Evolutionary conservation across 2,113 vertebrate species (phyloP).

Genomic region (Forbesichthys papilliferus): DNA sequence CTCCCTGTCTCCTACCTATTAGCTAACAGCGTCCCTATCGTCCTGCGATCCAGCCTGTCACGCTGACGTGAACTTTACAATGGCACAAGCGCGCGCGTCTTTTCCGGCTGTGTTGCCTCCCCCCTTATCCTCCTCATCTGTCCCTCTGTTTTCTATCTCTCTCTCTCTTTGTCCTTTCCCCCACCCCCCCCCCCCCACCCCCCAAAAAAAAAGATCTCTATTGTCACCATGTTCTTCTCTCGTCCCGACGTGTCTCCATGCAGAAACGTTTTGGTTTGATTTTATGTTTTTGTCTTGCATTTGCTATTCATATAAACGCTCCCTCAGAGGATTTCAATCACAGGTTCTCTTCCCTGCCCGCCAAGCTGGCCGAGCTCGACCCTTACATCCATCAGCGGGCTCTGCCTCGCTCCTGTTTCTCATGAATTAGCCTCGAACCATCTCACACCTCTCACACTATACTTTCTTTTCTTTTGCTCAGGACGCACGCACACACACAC

Average conservation of each 20-base stretch:
- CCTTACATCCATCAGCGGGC: constrained; percentile 56
- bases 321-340: constrained; percentile 63
- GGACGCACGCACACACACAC: constrained; percentile 3
- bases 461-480: constrained; percentile 62
- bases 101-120: constrained; percentile 42
- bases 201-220: background rate
- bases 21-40: constrained; percentile 65
- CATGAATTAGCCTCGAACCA: constrained; percentile 72
- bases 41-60: constrained; percentile 56
- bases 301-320: constrained; percentile 54
- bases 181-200: background rate
- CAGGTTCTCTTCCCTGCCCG: constrained; percentile 39
- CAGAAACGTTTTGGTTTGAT: constrained; percentile 32
- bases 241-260: constrained; percentile 39
- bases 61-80: constrained; percentile 58
- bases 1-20: constrained; percentile 40
- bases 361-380: constrained; percentile 11
- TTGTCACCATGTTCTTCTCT: constrained; percentile 1
- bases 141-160: constrained; percentile 44
- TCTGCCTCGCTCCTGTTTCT: constrained; percentile 64
- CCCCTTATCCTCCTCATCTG: constrained; percentile 59
- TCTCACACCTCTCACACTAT: constrained; percentile 52
- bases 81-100: constrained; percentile 13
- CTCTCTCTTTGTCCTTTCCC: background rate
- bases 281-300: constrained; percentile 61